Evolutionary conservation across 2,797 vertebrate species (phyloP), one percentile per base, ranked within the genome.

Genomic region (Danio aesculapii): DNA sequence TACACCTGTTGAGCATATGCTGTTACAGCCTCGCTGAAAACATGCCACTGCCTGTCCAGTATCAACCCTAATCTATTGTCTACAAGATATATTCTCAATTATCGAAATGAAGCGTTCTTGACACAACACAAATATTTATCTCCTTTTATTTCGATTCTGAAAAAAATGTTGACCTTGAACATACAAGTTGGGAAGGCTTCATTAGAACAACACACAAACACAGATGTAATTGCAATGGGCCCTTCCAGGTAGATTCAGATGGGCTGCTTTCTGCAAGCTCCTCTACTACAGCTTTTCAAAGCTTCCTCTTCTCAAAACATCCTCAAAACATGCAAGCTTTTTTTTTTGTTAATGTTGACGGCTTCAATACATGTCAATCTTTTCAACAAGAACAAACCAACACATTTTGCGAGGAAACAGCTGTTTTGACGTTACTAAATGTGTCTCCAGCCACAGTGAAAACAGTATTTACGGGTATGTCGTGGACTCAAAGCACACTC

Each of bases 1-100:
- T 87, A 85, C 66, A 82, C 73, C 63, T 75, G 59, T 49, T 21
- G 77, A 81, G 72, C 78, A 84, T 85, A 81, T 86, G 84, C 80
- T 78, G 74, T 68, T 39, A 78, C 21, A 9, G 47, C 53, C 49
- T 47, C 52, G 21, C 44, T 50, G 39, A 30, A 78, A 59, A 19
- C 16, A 47, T 39, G 59, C 30, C 63, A 19, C 63, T 14, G 41
- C 13, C 47, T 55, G n/a, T 9, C 71, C 57, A 74, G 47, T 19
- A 52, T 63, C 8, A 55, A 8, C 4, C 50, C 43, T 43, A 11
- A 44, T n/a, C 30, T 21, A 19, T 8, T 21, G 12, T 59, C 53
- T 46, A 14, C 2, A 58, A 14, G 17, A 2, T 30, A 2, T 30
- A 59, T 61, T 14, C 44, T 1, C 2, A 73, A 73, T 19, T 6